Percentiles rank a stretch among this genome's conserved stretches.
These are phyloP conservation scores for Sceloporus tristichus DNA, from an alignment of 2,113 vertebrate genomes.

Conservation along the genomic window DNA sequence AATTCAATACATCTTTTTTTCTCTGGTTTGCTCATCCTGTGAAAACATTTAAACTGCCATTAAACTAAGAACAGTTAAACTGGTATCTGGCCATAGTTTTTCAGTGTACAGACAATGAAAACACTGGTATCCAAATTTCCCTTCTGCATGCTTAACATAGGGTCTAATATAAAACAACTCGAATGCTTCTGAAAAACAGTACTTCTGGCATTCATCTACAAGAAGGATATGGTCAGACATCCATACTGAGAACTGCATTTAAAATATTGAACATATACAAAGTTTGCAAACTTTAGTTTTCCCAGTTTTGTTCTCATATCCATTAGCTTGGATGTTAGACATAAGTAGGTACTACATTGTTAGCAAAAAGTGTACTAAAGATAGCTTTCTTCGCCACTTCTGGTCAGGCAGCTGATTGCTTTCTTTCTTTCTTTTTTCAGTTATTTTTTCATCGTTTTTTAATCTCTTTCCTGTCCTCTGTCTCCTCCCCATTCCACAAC, in stretches of 20 bases:
- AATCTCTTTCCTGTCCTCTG: too few species aligned
- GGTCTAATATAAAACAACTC: neutral
- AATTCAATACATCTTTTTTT: neutral
- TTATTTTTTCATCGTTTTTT: too few species aligned
- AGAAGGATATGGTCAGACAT: neutral
- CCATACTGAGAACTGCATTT: neutral
- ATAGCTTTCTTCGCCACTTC: too few species aligned
- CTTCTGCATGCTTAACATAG: neutral
- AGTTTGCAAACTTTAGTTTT: too few species aligned
- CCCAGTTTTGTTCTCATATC: too few species aligned
- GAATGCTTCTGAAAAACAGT: neutral
- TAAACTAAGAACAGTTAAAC: accelerated
- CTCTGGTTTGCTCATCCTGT: accelerated
- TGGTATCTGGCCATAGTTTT: neutral
- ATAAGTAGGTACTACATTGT: too few species aligned
- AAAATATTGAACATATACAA: neutral
- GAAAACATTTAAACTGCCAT: neutral
- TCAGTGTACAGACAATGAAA: neutral
- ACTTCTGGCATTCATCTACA: too few species aligned
- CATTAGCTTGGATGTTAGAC: too few species aligned
- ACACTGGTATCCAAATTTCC: neutral
- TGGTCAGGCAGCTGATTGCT: too few species aligned
- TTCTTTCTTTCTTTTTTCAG: too few species aligned
- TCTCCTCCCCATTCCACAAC: too few species aligned
- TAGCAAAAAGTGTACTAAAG: too few species aligned